Evolutionary conservation across 2,113 vertebrate species (phyloP), one percentile per base, ranked within the genome.

Genomic region (Guaruba guarouba): DNA sequence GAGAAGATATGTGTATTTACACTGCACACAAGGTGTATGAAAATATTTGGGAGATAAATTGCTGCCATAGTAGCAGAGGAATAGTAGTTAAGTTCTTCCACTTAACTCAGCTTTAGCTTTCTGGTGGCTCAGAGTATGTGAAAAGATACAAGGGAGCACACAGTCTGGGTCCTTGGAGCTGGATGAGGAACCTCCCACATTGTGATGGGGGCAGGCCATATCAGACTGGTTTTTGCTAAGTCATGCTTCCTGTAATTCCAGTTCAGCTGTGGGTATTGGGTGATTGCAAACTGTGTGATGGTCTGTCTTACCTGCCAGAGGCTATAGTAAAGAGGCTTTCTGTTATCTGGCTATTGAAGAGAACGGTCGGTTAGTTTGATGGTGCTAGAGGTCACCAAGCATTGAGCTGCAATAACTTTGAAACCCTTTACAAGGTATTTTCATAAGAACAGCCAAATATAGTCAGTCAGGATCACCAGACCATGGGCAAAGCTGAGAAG

Each of bases 241-340:
- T 7, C 1, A 0, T 17, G 19, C 10, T 73, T 10, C 13, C 44
- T 48, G 9, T 37, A 37, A 31, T 90, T 69, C 39, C 2, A 0
- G 13, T 59, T 78, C 62, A 82, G 37, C 19, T 73, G n/a, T 66
- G 24, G 39, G 23, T 69, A 15, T 37, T 27, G 15, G 51, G 17
- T 46, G 29, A 48, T 46, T 18, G 33, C 10, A 39, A 52, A 44
- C 6, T 27, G n/a, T 37, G 22, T 10, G 9, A 16, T 88, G 59
- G 18, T 57, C 28, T 43, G 35, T 4, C 10, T 7, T 27, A 44
- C 0, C 28, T 54, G 33, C 1, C 8, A 51, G 57, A 75, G 22
- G 37, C 28, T 64, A 20, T 3, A 37, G 18, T 25, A n/a, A 44
- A 70, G 68, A 49, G 69, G 6, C 9, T 1, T 0, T 22, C 25